These are phyloP conservation scores for Chrysochloris asiatica DNA, from an alignment of 2,113 vertebrate genomes.

Conservation along the genomic window DNA sequence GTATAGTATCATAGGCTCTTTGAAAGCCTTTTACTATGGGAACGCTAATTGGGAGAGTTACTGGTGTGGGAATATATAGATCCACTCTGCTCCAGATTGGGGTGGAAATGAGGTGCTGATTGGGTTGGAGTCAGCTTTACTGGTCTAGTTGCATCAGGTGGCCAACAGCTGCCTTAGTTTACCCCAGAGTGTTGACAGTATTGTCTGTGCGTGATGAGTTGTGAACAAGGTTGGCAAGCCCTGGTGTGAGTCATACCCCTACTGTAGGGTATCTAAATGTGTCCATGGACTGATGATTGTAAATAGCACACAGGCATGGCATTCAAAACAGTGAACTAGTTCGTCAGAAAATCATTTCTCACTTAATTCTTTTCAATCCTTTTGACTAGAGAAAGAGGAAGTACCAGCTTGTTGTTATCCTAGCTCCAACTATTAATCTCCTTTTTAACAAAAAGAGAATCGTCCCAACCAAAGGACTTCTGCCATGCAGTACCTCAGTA, in stretches of 20 bases:
- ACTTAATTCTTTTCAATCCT: neutral
- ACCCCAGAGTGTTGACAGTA: neutral
- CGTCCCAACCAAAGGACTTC: neutral
- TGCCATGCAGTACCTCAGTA: neutral
- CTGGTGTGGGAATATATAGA: neutral
- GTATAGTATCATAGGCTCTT: neutral
- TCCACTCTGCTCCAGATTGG: neutral
- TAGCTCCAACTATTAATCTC: neutral
- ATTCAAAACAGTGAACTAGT: neutral
- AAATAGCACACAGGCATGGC: neutral
- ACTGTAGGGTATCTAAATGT: neutral
- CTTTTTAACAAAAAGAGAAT: neutral
- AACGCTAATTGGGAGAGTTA: neutral
- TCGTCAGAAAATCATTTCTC: neutral
- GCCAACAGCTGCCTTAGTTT: neutral
- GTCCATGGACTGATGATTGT: neutral
- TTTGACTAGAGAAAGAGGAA: constrained; percentile 1
- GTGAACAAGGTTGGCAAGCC: neutral
- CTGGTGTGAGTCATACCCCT: neutral
- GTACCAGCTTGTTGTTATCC: neutral
- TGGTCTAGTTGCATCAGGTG: neutral
- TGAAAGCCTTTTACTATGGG: neutral
- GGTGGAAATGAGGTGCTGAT: neutral
- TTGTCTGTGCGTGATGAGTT: neutral
- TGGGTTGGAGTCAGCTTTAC: neutral